A percentile compares a stretch with the other conserved stretches of the same genome.
Conservation (phyloP, 1,140 invertebrate genomes). For the Heliothis virescens region DNA sequence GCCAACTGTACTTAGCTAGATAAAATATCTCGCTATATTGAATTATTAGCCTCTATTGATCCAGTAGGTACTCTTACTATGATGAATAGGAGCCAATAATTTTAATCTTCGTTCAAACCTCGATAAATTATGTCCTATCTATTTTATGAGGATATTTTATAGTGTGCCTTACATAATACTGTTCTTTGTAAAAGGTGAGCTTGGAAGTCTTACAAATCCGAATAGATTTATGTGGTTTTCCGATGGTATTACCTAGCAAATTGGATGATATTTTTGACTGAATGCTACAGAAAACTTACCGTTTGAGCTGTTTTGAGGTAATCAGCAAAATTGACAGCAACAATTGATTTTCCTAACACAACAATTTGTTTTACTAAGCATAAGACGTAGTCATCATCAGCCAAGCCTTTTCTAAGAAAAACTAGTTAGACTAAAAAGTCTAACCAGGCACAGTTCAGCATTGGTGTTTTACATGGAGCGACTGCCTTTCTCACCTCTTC, state of each 20-base stretch:
- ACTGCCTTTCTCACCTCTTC: no score
- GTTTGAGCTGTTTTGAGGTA: no score
- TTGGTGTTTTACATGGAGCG: no score
- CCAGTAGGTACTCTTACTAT: neutral
- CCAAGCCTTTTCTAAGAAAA: no score
- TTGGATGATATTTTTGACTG: neutral
- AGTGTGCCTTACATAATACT: conserved; percentile 23
- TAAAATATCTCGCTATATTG: neutral
- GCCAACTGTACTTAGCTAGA: no score
- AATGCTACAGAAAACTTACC: neutral
- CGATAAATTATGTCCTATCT: conserved; percentile 51
- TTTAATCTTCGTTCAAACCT: conserved; percentile 45
- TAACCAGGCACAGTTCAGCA: no score
- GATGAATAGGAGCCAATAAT: conserved; percentile 41
- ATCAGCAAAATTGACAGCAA: no score
- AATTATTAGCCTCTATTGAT: neutral
- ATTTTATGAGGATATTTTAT: conserved; percentile 48
- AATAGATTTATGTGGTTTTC: conserved; percentile 29
- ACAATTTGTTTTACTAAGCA: no score
- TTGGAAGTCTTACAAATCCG: conserved; percentile 24
- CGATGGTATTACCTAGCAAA: neutral
- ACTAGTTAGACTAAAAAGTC: no score
- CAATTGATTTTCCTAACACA: no score
- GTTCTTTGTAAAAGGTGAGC: conserved; percentile 33
- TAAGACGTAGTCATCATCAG: no score